Evolutionary conservation across 2,113 vertebrate genomes (phyloP).

Genomic region (Syngnathus scovelli): DNA sequence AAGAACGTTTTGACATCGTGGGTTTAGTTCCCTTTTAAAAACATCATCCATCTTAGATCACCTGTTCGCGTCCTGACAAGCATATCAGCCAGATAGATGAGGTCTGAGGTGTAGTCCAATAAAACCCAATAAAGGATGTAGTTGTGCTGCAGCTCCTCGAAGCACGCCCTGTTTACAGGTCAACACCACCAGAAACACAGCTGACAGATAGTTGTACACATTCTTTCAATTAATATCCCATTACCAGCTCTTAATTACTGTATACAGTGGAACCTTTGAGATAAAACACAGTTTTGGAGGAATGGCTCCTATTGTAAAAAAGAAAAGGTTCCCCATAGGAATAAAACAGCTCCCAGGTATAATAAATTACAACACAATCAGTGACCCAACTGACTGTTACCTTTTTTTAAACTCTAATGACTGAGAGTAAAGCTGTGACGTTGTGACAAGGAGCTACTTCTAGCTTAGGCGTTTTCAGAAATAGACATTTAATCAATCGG

Average conservation of each 20-base stretch:
- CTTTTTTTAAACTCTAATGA: background rate
- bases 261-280: background rate
- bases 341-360: too few species aligned
- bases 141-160: slow-evolving; percentile 89
- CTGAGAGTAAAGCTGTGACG: background rate
- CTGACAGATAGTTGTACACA: background rate
- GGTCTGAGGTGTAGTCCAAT: slow-evolving; percentile 83
- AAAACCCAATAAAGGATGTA: slow-evolving; percentile 81
- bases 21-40: background rate
- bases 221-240: too few species aligned
- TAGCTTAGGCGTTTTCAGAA: background rate
- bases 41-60: slow-evolving; percentile 26
- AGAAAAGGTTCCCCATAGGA: too few species aligned
- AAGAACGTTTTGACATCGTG: too few species aligned
- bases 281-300: background rate
- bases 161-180: slow-evolving; percentile 78
- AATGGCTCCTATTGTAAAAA: background rate
- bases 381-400: too few species aligned
- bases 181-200: slow-evolving; percentile 1
- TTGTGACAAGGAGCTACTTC: background rate
- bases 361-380: too few species aligned
- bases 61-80: slow-evolving; percentile 86
- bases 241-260: background rate
- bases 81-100: slow-evolving; percentile 87
- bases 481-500: background rate